Percentiles rank a stretch among this genome's conserved stretches.
phyloP scores from a whole-genome alignment of 2,113 vertebrate genomes.

The Ursus arctos region DNA sequence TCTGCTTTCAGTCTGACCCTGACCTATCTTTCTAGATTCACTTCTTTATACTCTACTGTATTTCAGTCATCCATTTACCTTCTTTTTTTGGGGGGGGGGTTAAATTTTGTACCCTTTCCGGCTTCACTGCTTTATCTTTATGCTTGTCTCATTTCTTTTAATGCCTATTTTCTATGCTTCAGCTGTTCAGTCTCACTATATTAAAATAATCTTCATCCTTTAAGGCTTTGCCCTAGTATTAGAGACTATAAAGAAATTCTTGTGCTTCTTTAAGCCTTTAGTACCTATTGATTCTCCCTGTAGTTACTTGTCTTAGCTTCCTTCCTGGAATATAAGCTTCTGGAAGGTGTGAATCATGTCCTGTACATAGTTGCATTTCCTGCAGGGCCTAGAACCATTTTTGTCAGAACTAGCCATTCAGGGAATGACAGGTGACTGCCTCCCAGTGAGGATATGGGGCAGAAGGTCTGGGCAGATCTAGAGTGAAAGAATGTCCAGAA shows the following conservation, averaged over 20 bases:
- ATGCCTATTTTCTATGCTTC: neutral
- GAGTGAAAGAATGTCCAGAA: neutral
- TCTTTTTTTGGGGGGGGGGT: neutral
- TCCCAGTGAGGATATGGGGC: neutral
- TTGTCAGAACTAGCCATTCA: slow-evolving; percentile 28
- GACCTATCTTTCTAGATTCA: neutral
- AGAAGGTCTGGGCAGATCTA: neutral
- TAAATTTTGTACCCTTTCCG: neutral
- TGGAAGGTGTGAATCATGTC: slow-evolving; percentile 64
- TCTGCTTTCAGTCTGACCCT: neutral
- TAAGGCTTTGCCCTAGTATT: neutral
- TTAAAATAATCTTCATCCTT: neutral
- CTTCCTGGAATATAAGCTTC: neutral
- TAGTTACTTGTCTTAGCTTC: neutral
- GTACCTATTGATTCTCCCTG: neutral
- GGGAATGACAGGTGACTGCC: neutral
- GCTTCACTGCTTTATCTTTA: neutral
- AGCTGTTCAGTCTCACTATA: neutral
- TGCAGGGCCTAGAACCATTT: neutral
- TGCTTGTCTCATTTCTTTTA: neutral
- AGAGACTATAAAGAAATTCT: neutral
- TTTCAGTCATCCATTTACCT: neutral
- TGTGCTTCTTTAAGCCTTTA: neutral
- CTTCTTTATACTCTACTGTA: neutral
- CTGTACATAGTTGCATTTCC: neutral